Percentiles rank a stretch among this genome's conserved stretches.
These are phyloP conservation scores for Gorsachius magnificus DNA, from an alignment of 2,797 vertebrate genomes.

Conservation along the genomic window DNA sequence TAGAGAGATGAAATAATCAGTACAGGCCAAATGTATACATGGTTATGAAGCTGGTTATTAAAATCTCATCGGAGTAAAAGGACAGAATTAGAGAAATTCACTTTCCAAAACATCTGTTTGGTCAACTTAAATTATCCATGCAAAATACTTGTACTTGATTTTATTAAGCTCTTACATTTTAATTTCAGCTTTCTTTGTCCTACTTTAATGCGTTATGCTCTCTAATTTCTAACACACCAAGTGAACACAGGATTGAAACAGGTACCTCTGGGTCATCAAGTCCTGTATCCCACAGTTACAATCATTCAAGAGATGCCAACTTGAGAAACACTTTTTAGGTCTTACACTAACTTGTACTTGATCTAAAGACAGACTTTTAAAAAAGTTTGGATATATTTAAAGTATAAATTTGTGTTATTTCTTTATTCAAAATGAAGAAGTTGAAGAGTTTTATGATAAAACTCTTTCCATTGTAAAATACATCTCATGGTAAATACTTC, in stretches of 20 bases:
- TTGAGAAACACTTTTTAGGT: neutral
- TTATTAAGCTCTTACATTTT: neutral
- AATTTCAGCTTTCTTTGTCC: neutral
- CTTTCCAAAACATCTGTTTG: neutral
- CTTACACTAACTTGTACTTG: neutral
- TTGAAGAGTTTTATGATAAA: neutral
- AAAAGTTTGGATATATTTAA: neutral
- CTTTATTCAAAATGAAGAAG: neutral
- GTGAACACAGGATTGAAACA: neutral
- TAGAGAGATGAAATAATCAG: neutral
- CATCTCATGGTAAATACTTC: neutral
- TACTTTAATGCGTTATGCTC: neutral
- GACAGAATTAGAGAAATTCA: neutral
- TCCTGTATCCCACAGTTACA: neutral
- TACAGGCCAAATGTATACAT: neutral
- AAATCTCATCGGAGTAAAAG: neutral
- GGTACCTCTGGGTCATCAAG: neutral
- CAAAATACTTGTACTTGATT: neutral
- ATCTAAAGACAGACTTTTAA: neutral
- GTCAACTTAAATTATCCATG: neutral
- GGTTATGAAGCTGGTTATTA: neutral
- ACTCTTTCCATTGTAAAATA: neutral
- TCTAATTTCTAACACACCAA: neutral
- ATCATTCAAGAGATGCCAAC: neutral
- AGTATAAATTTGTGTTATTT: neutral